phyloP scores from a whole-genome alignment of 1,140 invertebrate genomes.

The Platorchestia sp. region DNA sequence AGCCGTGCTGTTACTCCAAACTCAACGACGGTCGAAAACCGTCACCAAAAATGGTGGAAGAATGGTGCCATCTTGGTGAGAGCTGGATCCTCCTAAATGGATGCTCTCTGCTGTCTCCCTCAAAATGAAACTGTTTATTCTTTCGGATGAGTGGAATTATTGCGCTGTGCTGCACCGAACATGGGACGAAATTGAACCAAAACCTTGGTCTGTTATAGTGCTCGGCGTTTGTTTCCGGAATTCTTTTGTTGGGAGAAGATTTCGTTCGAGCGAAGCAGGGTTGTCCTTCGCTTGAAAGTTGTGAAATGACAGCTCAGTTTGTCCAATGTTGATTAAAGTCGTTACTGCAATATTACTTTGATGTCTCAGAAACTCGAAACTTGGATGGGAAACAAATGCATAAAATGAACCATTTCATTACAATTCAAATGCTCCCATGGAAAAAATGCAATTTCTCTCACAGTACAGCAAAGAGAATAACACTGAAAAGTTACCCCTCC shows the following conservation, averaged over 20 bases:
- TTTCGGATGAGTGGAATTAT: slow-evolving; percentile 22
- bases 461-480: background rate
- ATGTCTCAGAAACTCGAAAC: background rate
- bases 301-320: background rate
- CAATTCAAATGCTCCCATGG: background rate
- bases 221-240: background rate
- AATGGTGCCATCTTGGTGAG: background rate
- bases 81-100: background rate
- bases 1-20: background rate
- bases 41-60: background rate
- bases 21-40: background rate
- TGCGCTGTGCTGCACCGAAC: background rate
- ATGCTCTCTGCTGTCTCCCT: background rate
- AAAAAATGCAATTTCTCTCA: background rate
- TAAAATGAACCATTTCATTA: background rate
- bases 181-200: background rate
- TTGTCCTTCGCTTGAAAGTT: background rate
- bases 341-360: background rate
- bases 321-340: background rate
- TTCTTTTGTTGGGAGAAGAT: background rate
- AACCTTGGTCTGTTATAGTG: background rate
- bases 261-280: background rate
- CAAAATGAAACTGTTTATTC: slow-evolving; percentile 32
- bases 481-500: background rate
- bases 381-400: background rate